These are phyloP conservation scores for Chirona hameri DNA, from an alignment of 2,888 invertebrate species.

Conservation along the genomic window DNA sequence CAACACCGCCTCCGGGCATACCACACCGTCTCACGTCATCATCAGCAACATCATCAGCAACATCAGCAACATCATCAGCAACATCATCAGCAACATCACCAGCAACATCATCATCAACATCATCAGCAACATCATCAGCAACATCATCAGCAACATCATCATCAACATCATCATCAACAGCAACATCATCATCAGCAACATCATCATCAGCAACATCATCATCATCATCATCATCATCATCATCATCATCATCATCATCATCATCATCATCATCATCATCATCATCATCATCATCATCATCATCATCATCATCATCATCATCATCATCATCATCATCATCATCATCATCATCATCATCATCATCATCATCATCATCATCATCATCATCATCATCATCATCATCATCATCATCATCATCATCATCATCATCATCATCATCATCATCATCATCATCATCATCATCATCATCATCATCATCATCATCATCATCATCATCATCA, in stretches of 20 bases:
- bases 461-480: conserved; percentile 11
- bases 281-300: conserved; percentile 22
- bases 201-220: no score
- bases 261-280: conserved; percentile 22
- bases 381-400: conserved; percentile 22
- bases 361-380: conserved; percentile 22
- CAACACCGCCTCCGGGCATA: no score
- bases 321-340: conserved; percentile 22
- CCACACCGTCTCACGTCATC: no score
- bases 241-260: conserved; percentile 22
- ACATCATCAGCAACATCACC: no score
- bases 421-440: conserved; percentile 22
- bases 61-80: no score
- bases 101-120: no score
- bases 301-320: conserved; percentile 22
- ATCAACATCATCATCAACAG: no score
- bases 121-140: no score
- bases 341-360: conserved; percentile 22
- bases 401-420: conserved; percentile 22
- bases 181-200: no score
- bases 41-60: no score
- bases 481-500: conserved; percentile 22
- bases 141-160: no score
- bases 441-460: conserved; percentile 22
- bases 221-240: no score